Evolutionary conservation across 2,113 vertebrate species (phyloP).

Genomic region (Rhinoderma darwinii): DNA sequence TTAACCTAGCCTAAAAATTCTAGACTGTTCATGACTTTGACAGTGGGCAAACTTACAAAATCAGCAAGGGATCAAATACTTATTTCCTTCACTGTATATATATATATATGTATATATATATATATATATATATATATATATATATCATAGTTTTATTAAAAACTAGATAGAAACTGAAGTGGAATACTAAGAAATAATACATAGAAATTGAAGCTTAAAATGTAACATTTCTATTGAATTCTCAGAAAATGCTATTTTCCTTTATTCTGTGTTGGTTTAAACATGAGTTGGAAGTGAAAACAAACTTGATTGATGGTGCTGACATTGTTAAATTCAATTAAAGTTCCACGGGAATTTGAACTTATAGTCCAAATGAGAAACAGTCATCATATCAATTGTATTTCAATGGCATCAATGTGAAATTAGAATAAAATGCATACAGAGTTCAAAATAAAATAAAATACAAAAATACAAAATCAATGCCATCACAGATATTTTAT

Average conservation of each 20-base stretch:
- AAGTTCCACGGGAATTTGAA: constrained; percentile 48
- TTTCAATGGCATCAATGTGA: constrained; percentile 34
- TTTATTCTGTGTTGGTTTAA: constrained; percentile 37
- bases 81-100: too few species aligned
- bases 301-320: constrained; percentile 50
- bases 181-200: neutral
- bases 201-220: neutral
- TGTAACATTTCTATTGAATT: neutral
- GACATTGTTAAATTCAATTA: constrained; percentile 56
- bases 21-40: too few species aligned
- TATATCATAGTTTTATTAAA: neutral
- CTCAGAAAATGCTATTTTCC: constrained; percentile 27
- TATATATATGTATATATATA: too few species aligned
- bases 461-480: constrained; percentile 54
- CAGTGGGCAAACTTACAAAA: too few species aligned
- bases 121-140: neutral
- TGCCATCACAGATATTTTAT: constrained; percentile 49
- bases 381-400: constrained; percentile 51
- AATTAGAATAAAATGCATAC: constrained; percentile 57
- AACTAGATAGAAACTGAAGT: too few species aligned
- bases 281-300: constrained; percentile 42
- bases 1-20: too few species aligned
- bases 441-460: constrained; percentile 50
- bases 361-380: constrained; percentile 46
- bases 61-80: too few species aligned